Percentiles rank a stretch among this genome's conserved stretches.
phyloP scores from a whole-genome alignment of 2,888 invertebrate species.

The Willowsia nigromaculata region DNA sequence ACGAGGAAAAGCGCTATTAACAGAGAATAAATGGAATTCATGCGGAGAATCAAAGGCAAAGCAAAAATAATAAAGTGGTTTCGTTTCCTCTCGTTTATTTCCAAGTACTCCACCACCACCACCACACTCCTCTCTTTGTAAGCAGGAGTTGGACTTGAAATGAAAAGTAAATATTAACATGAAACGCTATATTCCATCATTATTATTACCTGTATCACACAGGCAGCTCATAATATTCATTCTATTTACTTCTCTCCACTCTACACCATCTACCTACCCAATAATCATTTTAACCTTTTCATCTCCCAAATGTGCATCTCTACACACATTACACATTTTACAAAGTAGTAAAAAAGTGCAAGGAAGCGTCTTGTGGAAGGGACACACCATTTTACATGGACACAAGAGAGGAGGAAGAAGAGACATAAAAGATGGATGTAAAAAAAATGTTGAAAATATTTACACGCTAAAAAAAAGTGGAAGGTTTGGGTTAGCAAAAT shows the following conservation, averaged over 20 bases:
- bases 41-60: too few relatives aligned
- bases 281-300: conserved; percentile 5
- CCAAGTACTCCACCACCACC: not conserved
- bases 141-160: conserved; percentile 29
- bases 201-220: not conserved
- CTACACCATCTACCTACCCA: not conserved
- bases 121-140: not conserved
- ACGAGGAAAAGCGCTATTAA: too few relatives aligned
- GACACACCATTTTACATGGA: not conserved
- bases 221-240: not conserved
- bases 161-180: conserved; percentile 18
- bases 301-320: not conserved
- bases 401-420: not conserved
- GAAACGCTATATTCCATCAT: not conserved
- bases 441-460: not conserved
- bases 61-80: not conserved
- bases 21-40: too few relatives aligned
- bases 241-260: too few relatives aligned
- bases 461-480: not conserved
- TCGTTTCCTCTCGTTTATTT: not conserved
- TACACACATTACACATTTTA: not conserved
- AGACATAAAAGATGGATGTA: not conserved
- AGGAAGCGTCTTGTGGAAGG: not conserved
- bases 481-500: conserved; percentile 9
- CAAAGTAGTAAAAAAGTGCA: not conserved